Conservation (phyloP, 2,888 invertebrate species). For the Iphiclides podalirius region DNA sequence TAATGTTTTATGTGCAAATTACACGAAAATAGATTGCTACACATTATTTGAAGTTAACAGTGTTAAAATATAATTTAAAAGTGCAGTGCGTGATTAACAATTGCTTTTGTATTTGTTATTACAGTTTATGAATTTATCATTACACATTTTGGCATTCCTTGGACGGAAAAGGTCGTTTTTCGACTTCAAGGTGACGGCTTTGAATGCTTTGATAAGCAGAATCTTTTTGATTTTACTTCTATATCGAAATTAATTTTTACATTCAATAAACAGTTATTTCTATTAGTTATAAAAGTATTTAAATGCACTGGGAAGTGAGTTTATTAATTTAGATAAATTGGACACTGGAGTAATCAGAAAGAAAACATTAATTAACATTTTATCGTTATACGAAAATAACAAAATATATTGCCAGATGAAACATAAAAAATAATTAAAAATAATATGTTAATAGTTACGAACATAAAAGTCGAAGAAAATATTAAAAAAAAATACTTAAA, state of each 20-base stretch:
- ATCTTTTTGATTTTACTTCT: neutral
- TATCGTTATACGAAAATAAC: constrained; percentile 71
- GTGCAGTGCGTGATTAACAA: constrained; percentile 16
- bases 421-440: constrained; percentile 17
- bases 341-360: no score
- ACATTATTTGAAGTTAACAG: no score
- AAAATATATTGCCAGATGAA: constrained; percentile 29
- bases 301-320: no score
- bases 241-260: neutral
- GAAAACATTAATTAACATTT: no score
- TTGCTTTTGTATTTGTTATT: constrained; percentile 1
- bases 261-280: constrained; percentile 2
- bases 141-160: constrained; percentile 30
- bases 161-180: constrained; percentile 50
- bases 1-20: neutral
- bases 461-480: constrained; percentile 16
- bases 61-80: neutral
- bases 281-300: no score
- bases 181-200: constrained; percentile 5
- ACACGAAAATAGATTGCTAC: neutral
- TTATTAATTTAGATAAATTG: no score
- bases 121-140: constrained; percentile 2
- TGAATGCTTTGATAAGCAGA: neutral
- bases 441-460: constrained; percentile 13
- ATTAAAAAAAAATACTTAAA: constrained; percentile 10